Percentiles rank a stretch among this genome's conserved stretches.
Conservation (phyloP, 2,888 invertebrate species). For the Lucinisca nassula region DNA sequence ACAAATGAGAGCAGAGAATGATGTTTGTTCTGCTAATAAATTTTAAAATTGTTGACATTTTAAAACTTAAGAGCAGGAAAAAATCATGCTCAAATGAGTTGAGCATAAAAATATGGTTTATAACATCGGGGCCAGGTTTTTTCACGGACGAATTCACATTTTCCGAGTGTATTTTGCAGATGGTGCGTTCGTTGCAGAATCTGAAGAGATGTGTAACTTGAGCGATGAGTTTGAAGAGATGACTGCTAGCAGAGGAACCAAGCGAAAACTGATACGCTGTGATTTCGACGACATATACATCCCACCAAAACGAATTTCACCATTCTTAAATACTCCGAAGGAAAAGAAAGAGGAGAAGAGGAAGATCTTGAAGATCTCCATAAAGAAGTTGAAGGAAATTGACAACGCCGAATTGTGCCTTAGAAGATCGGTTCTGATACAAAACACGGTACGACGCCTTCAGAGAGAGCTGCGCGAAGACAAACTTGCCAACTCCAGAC, state of each 20-base stretch:
- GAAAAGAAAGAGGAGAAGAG: conserved; percentile 95
- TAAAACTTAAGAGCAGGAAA: too few species aligned
- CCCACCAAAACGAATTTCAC: conserved; percentile 79
- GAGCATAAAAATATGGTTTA: too few species aligned
- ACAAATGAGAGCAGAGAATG: too few species aligned
- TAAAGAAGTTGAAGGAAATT: conserved; percentile 95
- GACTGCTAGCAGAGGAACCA: conserved; percentile 23
- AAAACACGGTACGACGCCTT: conserved; percentile 96
- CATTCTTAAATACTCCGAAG: conserved; percentile 83
- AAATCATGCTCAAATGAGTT: too few species aligned
- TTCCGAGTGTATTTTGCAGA: too few species aligned
- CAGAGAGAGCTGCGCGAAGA: conserved; percentile 89
- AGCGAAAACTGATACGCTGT: conserved; percentile 60
- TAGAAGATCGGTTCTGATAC: conserved; percentile 96
- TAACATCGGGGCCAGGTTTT: too few species aligned
- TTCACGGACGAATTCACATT: too few species aligned
- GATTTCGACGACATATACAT: conserved; percentile 53
- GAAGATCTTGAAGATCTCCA: conserved; percentile 95
- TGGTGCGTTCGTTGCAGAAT: too few species aligned
- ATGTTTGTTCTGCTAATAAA: too few species aligned
- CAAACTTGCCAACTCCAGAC: conserved; percentile 36
- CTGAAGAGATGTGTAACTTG: too few species aligned
- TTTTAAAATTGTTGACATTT: too few species aligned
- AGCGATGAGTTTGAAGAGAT: too few species aligned
- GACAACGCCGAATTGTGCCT: conserved; percentile 97